Percentiles rank a stretch among this genome's conserved stretches.
Conservation (phyloP, 2,888 invertebrate genomes). For the Troides oblongomaculatus region DNA sequence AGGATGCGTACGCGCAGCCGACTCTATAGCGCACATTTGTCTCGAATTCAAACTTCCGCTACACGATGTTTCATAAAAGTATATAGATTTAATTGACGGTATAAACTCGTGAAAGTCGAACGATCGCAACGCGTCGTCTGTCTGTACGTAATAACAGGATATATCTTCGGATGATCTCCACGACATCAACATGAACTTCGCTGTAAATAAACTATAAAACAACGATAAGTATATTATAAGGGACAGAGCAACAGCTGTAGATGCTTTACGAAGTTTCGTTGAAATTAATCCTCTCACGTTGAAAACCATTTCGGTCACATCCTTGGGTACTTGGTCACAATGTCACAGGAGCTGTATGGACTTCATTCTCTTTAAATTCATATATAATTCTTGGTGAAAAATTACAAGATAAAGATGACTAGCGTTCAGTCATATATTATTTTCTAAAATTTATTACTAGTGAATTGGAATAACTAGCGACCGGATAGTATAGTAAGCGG, state of each 20-base stretch:
- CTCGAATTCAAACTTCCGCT: conserved; percentile 72
- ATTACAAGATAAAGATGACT: too few relatives aligned
- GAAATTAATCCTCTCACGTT: background rate
- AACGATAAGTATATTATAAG: conserved; percentile 10
- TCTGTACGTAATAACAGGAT: conserved; percentile 36
- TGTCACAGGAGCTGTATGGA: too few relatives aligned
- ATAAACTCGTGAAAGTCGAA: conserved; percentile 39
- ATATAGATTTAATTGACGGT: conserved; percentile 73
- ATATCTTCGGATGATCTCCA: conserved; percentile 34
- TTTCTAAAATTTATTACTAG: too few relatives aligned
- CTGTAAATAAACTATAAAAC: conserved; percentile 13
- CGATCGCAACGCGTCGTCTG: conserved; percentile 39
- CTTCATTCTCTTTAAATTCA: too few relatives aligned
- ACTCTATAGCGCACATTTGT: conserved; percentile 85
- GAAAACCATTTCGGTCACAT: too few relatives aligned
- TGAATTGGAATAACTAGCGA: too few relatives aligned
- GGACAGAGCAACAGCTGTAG: background rate
- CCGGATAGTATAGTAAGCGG: too few relatives aligned
- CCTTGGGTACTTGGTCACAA: too few relatives aligned
- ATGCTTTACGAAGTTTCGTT: conserved; percentile 1
- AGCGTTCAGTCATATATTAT: too few relatives aligned
- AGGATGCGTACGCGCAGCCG: conserved; percentile 82
- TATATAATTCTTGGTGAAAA: too few relatives aligned
- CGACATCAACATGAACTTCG: conserved; percentile 29
- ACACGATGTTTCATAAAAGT: conserved; percentile 85